Percentiles rank a stretch among this genome's conserved stretches.
These are phyloP conservation scores for Xanthostigma xanthostigma DNA, from an alignment of 2,888 invertebrate species.

Conservation along the genomic window DNA sequence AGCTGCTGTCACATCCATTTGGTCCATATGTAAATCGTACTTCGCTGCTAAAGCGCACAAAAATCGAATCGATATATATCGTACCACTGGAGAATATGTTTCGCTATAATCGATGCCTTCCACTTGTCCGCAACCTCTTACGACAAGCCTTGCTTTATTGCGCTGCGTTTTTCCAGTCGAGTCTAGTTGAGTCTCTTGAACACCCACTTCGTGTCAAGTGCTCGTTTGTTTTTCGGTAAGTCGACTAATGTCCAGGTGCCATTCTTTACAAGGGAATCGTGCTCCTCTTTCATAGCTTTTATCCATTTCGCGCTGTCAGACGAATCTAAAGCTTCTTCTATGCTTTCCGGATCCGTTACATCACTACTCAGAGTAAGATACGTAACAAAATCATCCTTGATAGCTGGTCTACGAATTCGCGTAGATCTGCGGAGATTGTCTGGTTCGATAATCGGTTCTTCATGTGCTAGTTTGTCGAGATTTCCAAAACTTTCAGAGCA, in stretches of 20 bases:
- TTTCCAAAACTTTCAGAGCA: no score
- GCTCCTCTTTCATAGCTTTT: not conserved
- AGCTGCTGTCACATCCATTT: slow-evolving; percentile 11
- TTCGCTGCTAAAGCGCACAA: slow-evolving; percentile 8
- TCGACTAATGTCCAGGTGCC: not conserved
- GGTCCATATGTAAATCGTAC: slow-evolving; percentile 8
- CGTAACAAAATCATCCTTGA: not conserved
- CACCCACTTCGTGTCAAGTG: not conserved
- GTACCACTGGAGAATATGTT: slow-evolving; percentile 5
- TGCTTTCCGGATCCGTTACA: not conserved
- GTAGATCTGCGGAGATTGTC: no score
- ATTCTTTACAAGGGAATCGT: not conserved
- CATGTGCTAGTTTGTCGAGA: no score
- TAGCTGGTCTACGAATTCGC: no score
- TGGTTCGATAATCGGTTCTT: no score
- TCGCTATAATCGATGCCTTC: not conserved
- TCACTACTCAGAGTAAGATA: not conserved
- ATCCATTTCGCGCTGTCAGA: not conserved
- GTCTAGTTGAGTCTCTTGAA: slow-evolving; percentile 3
- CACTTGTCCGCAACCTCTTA: not conserved
- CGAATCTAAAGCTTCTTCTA: not conserved
- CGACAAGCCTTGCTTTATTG: not conserved
- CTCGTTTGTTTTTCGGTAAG: not conserved
- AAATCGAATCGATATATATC: slow-evolving; percentile 8
- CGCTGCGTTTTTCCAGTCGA: slow-evolving; percentile 1